phyloP scores from a whole-genome alignment of 2,797 vertebrate genomes.

The Oophaga sylvatica region DNA sequence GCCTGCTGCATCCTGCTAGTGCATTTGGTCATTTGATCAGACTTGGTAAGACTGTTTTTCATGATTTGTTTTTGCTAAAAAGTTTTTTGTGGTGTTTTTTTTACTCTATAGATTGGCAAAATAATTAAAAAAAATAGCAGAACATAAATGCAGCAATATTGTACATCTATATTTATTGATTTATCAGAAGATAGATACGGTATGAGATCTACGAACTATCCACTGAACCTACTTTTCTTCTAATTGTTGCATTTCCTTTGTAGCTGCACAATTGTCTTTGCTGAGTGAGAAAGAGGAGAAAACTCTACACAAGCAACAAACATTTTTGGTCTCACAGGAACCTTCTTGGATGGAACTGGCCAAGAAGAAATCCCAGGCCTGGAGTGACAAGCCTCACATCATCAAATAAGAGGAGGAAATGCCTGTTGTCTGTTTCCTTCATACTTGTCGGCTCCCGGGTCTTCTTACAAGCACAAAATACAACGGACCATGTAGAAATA shows the following conservation, averaged over 20 bases:
- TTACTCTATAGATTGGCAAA: too few relatives aligned
- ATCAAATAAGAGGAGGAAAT: conserved; percentile 71
- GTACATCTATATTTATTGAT: background rate
- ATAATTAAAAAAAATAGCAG: too few relatives aligned
- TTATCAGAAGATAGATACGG: background rate
- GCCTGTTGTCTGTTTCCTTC: background rate
- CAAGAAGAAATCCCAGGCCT: conserved; percentile 96
- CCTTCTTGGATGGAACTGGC: conserved; percentile 97
- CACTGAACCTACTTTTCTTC: background rate
- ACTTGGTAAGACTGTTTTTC: too few relatives aligned
- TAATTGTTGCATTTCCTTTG: conserved; percentile 57
- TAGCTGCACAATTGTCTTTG: conserved; percentile 65
- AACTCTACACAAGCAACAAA: conserved; percentile 75
- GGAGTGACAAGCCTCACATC: conserved; percentile 89
- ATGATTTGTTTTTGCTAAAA: too few relatives aligned
- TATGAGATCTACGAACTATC: background rate
- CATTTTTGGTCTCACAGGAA: conserved; percentile 74
- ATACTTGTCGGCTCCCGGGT: background rate
- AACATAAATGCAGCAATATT: too few relatives aligned
- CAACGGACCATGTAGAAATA: conserved; percentile 1
- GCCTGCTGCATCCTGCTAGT: too few relatives aligned
- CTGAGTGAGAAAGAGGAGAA: conserved; percentile 77
- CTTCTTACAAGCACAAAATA: conserved; percentile 19
- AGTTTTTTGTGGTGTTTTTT: too few relatives aligned
- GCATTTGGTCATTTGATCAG: too few relatives aligned